Evolutionary conservation across 2,113 vertebrate species (phyloP), one percentile per base, ranked within the genome.

Genomic region (Eolophus roseicapilla): DNA sequence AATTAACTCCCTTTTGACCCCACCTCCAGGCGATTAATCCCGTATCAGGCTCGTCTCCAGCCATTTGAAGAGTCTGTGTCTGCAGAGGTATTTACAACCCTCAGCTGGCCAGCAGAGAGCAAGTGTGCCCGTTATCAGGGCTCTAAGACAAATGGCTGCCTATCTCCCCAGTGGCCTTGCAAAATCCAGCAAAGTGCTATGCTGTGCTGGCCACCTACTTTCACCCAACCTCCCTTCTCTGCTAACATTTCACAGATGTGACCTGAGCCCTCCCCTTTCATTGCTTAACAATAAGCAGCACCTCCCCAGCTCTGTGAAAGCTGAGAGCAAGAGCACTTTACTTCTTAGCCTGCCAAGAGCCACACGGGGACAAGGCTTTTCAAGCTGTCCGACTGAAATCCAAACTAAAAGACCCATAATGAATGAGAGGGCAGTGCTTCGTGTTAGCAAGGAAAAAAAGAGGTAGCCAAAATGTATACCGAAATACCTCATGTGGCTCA

Each of bases 241-340:
- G 43, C 92, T 97, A 97, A 97, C 97, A 97, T 97, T 97, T 97
- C 96, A 94, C 97, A 97, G 97, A 97, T 97, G 97, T 97, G 97
- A 96, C 97, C 97, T 94, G 97, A 97, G 91, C 96, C 94, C 95
- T 97, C 96, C 96, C 71, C 94, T 97, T 97, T 96, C 97, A 81
- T 93, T 96, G 96, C 95, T 96, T 97, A 97, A 97, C 97, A 97
- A 97, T 96, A 96, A 97, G 97, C 97, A 97, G 97, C 94, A 97
- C 92, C 95, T 97, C 95, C 94, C 93, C 65, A 82, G 91, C 93
- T 73, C 94, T 83, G 93, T 97, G 96, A 97, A 97, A 96, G 92
- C 90, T 11, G 95, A 95, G 95, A 97, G 94, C 87, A 65, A 96
- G 92, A 96, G 94, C 95, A 95, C 97, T 97, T 96, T 96, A 95